Evolutionary conservation across 2,888 invertebrate genomes (phyloP).

Genomic region (Sclerodermus sp.): DNA sequence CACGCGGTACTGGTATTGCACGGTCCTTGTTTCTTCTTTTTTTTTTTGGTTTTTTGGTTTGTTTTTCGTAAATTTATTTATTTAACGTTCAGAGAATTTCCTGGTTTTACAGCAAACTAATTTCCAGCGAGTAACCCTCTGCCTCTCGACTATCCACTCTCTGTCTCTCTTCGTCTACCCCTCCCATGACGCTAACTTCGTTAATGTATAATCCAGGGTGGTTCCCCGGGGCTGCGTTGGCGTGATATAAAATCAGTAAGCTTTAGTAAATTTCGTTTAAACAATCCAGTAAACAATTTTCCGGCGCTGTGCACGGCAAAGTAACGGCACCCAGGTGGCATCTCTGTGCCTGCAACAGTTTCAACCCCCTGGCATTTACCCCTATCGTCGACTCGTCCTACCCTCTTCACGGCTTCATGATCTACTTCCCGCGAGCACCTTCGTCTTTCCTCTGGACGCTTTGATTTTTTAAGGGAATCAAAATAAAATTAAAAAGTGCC

Average conservation of each 20-base stretch:
- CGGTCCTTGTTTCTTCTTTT: too few species aligned
- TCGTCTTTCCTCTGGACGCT: too few species aligned
- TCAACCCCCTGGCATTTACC: slow-evolving; percentile 36
- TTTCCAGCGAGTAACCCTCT: slow-evolving; percentile 39
- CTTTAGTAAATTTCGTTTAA: slow-evolving; percentile 59
- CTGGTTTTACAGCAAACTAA: slow-evolving; percentile 38
- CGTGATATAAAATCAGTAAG: slow-evolving; percentile 58
- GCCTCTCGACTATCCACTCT: slow-evolving; percentile 1
- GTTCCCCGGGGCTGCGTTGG: slow-evolving; percentile 51
- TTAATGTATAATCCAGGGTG: slow-evolving; percentile 55
- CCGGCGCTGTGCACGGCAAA: slow-evolving; percentile 55
- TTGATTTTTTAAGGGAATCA: too few species aligned
- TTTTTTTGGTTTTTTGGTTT: too few species aligned
- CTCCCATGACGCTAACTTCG: slow-evolving; percentile 44
- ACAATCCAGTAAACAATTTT: slow-evolving; percentile 59
- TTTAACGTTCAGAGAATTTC: slow-evolving; percentile 16
- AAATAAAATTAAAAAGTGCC: too few species aligned
- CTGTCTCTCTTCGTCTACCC: slow-evolving; percentile 10
- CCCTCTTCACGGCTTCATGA: neutral
- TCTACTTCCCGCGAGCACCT: too few species aligned
- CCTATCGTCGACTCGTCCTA: slow-evolving; percentile 23
- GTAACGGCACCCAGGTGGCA: slow-evolving; percentile 55
- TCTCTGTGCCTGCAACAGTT: slow-evolving; percentile 33
- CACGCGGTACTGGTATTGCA: neutral
- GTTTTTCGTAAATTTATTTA: slow-evolving; percentile 23